phyloP scores from a whole-genome alignment of 2,888 invertebrate genomes.

The Bellardia pandia region DNA sequence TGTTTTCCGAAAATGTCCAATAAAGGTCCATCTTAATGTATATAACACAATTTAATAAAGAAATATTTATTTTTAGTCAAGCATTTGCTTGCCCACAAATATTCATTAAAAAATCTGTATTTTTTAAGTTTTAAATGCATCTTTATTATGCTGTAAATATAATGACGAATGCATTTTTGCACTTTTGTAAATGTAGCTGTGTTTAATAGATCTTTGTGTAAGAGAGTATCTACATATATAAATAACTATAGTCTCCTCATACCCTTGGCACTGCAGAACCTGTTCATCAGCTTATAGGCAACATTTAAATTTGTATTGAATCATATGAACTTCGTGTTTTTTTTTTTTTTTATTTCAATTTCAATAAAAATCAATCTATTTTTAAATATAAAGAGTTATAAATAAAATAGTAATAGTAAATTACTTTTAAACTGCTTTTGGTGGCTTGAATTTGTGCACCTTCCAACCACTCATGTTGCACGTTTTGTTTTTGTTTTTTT shows the following conservation, averaged over 20 bases:
- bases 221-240: background rate
- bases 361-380: constrained; percentile 53
- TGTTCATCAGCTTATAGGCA: constrained; percentile 45
- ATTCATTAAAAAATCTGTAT: constrained; percentile 5
- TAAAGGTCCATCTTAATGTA: no score
- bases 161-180: constrained; percentile 5
- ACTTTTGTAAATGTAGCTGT: background rate
- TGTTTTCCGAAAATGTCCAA: no score
- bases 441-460: background rate
- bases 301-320: constrained; percentile 59
- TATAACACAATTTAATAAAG: no score
- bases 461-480: constrained; percentile 4
- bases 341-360: constrained; percentile 57
- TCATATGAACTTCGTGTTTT: constrained; percentile 40
- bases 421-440: constrained; percentile 24
- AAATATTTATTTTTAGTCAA: no score
- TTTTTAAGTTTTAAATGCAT: constrained; percentile 17
- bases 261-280: constrained; percentile 51
- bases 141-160: constrained; percentile 14
- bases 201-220: background rate
- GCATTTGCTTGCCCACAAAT: background rate
- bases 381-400: constrained; percentile 47
- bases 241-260: background rate
- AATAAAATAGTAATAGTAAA: constrained; percentile 32
- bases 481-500: constrained; percentile 3